Percentiles rank a stretch among this genome's conserved stretches.
Conservation (phyloP, 2,888 invertebrate species). For the Eulithis testata region DNA sequence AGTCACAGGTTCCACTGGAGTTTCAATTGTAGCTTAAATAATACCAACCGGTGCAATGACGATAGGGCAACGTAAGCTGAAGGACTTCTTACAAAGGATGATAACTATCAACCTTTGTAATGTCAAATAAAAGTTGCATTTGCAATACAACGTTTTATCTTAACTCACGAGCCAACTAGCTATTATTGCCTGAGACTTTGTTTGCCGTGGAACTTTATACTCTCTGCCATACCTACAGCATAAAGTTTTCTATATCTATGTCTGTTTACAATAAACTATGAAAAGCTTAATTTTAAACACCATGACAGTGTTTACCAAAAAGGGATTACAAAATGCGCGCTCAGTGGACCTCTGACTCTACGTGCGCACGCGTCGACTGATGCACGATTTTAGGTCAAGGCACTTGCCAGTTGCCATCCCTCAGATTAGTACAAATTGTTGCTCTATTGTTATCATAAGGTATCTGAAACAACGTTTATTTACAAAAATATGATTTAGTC, state of each 20-base stretch:
- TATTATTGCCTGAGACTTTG: neutral
- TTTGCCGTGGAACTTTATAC: neutral
- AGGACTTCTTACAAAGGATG: constrained; percentile 2
- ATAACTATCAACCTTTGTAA: neutral
- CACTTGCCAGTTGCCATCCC: constrained; percentile 64
- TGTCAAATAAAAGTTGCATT: neutral
- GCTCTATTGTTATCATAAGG: constrained; percentile 27
- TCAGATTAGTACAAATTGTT: constrained; percentile 68
- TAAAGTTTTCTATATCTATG: neutral
- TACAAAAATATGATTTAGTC: no score
- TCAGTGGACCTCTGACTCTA: constrained; percentile 57
- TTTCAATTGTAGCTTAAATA: neutral
- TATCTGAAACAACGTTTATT: no score
- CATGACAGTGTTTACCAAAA: constrained; percentile 39
- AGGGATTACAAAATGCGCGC: constrained; percentile 41
- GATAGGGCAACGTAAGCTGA: neutral
- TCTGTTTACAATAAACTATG: neutral
- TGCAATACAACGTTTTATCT: neutral
- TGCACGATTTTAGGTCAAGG: constrained; percentile 80
- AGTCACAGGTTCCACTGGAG: no score
- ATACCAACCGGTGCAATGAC: neutral
- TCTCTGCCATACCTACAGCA: neutral
- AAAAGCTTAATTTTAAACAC: constrained; percentile 27
- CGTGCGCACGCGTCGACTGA: constrained; percentile 58
- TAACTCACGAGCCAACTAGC: neutral